These are phyloP conservation scores for Dendropsophus ebraccatus DNA, from an alignment of 2,113 vertebrate genomes.

Conservation along the genomic window DNA sequence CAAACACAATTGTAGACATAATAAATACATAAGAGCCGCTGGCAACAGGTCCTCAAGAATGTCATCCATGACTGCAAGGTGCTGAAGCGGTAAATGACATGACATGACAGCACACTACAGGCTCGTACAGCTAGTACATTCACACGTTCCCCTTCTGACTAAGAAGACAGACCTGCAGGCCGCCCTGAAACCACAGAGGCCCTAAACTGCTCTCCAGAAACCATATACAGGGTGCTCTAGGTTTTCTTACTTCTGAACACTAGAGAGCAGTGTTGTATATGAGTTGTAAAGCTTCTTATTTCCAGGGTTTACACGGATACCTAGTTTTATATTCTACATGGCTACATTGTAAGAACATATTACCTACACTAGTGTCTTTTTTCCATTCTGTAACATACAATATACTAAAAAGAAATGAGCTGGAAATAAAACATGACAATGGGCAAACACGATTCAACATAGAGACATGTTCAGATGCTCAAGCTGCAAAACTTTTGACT, in stretches of 20 bases:
- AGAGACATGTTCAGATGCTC: background rate
- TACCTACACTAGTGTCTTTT: background rate
- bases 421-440: background rate
- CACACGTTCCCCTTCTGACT: background rate
- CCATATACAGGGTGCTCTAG: background rate
- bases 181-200: background rate
- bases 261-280: conserved; percentile 54
- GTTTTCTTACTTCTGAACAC: conserved; percentile 29
- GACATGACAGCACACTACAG: background rate
- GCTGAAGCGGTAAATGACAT: background rate
- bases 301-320: background rate
- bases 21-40: background rate
- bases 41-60: background rate
- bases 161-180: background rate
- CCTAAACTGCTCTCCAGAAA: background rate
- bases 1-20: conserved; percentile 13
- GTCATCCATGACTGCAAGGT: background rate
- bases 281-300: background rate
- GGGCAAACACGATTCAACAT: background rate
- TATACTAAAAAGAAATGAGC: no score
- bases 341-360: background rate
- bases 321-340: background rate
- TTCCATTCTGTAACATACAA: background rate
- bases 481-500: no score
- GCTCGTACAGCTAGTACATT: background rate